Conservation (phyloP, 1,140 invertebrate species). For the Lasaia peninsularis region DNA sequence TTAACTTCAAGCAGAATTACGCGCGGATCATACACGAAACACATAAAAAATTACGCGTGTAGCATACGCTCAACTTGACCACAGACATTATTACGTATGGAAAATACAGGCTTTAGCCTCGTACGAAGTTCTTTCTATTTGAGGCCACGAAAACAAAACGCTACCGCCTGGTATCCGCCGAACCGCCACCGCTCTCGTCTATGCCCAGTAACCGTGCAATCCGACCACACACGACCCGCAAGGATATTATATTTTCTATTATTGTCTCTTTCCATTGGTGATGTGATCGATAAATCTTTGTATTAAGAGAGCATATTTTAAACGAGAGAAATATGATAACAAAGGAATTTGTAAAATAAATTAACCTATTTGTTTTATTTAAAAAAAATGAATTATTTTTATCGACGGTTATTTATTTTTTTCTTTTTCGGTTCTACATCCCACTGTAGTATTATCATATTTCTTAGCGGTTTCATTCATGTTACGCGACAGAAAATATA, state of each 20-base stretch:
- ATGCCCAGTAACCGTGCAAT: conserved; percentile 22
- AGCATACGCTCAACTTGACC: too few species aligned
- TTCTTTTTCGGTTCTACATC: conserved; percentile 32
- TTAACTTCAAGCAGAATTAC: too few species aligned
- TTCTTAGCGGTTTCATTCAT: conserved; percentile 47
- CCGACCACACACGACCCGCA: conserved; percentile 17
- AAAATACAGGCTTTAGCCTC: too few species aligned
- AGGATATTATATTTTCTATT: conserved; percentile 57
- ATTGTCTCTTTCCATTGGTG: conserved; percentile 59
- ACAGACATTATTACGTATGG: too few species aligned
- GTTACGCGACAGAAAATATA: conserved; percentile 45
- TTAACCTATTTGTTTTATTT: conserved; percentile 77
- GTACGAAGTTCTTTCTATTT: background rate
- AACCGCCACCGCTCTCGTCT: conserved; percentile 1
- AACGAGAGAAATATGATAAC: conserved; percentile 75
- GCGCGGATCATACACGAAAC: too few species aligned
- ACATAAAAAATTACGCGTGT: too few species aligned
- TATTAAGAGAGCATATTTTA: conserved; percentile 74
- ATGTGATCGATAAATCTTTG: conserved; percentile 75
- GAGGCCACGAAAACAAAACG: background rate
- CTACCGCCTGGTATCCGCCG: background rate
- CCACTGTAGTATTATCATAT: conserved; percentile 46
- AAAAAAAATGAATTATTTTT: conserved; percentile 49
- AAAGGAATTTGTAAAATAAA: conserved; percentile 76
- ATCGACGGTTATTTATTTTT: conserved; percentile 21